These are phyloP conservation scores for Scaptodrosophila lebanonensis DNA, from an alignment of 1,140 invertebrate genomes.

Conservation along the genomic window DNA sequence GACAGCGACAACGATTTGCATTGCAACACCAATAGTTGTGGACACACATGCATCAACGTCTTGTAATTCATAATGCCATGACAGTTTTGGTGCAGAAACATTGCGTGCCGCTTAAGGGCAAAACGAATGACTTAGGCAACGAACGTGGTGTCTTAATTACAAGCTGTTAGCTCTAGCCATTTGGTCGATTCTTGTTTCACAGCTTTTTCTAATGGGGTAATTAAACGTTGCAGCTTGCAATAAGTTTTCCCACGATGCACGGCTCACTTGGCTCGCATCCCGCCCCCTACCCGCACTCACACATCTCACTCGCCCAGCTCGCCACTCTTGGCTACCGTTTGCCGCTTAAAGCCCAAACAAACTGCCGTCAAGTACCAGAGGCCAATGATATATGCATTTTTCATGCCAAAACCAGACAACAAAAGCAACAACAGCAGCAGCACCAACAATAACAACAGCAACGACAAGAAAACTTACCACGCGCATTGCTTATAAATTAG, in stretches of 20 bases:
- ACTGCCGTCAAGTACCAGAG: constrained; percentile 62
- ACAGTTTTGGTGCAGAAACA: constrained; percentile 52
- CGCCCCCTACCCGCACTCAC: constrained; percentile 8
- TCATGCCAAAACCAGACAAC: constrained; percentile 38
- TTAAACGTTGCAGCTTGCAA: constrained; percentile 58
- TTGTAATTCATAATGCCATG: constrained; percentile 59
- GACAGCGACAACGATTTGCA: constrained; percentile 53
- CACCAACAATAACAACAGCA: constrained; percentile 14
- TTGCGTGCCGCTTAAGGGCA: constrained; percentile 50
- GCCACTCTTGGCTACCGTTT: constrained; percentile 47
- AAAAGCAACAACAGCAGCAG: constrained; percentile 4
- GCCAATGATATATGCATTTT: constrained; percentile 75
- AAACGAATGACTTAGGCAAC: constrained; percentile 55
- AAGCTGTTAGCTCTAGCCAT: constrained; percentile 36
- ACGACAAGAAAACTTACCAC: constrained; percentile 20
- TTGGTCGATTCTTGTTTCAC: constrained; percentile 56
- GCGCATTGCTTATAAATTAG: constrained; percentile 67
- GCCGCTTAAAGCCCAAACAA: constrained; percentile 52
- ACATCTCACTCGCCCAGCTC: background rate
- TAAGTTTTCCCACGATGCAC: constrained; percentile 66
- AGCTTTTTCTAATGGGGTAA: constrained; percentile 70
- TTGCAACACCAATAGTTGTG: constrained; percentile 43
- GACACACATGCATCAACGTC: background rate
- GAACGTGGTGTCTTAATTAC: constrained; percentile 62
- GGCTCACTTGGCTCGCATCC: too few relatives aligned